phyloP scores from a whole-genome alignment of 2,797 vertebrate genomes.

The Australoheros facetus region DNA sequence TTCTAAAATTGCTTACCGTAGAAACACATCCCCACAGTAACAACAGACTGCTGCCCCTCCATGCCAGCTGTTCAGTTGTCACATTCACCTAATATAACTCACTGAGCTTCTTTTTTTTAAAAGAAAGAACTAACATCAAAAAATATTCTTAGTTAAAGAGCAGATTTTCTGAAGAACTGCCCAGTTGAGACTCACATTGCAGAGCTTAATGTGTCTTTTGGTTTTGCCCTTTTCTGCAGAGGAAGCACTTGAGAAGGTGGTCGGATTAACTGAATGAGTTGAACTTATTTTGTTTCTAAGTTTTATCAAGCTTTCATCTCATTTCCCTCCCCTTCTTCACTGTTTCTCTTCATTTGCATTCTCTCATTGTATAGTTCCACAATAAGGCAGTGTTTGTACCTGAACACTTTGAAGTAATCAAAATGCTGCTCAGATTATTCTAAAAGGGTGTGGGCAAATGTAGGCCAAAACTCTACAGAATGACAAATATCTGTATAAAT shows the following conservation, averaged over 20 bases:
- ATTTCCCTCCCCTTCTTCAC: not conserved
- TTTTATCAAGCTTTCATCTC: not conserved
- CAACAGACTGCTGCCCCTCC: slow-evolving; percentile 43
- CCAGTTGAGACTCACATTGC: not conserved
- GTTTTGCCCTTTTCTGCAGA: not conserved
- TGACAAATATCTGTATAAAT: slow-evolving; percentile 33
- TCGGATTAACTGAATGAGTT: not conserved
- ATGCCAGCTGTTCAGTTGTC: slow-evolving; percentile 62
- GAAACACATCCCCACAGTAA: slow-evolving; percentile 62
- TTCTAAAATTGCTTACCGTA: slow-evolving; percentile 71
- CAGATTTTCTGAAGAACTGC: slow-evolving; percentile 24
- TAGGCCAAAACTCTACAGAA: slow-evolving; percentile 40
- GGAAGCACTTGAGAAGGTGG: not conserved
- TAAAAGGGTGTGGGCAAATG: slow-evolving; percentile 20
- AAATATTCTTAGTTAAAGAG: slow-evolving; percentile 19
- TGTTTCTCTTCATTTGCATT: not conserved
- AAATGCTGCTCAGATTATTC: slow-evolving; percentile 30
- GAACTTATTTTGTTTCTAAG: not conserved
- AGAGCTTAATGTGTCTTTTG: not conserved
- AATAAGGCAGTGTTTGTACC: slow-evolving; percentile 8
- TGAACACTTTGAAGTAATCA: slow-evolving; percentile 36
- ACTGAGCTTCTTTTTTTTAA: slow-evolving; percentile 9
- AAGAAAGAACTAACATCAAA: slow-evolving; percentile 17
- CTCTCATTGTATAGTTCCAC: not conserved
- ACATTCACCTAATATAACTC: slow-evolving; percentile 49